Conservation (phyloP, 2,797 vertebrate genomes). For the Xerus rutilus region DNA sequence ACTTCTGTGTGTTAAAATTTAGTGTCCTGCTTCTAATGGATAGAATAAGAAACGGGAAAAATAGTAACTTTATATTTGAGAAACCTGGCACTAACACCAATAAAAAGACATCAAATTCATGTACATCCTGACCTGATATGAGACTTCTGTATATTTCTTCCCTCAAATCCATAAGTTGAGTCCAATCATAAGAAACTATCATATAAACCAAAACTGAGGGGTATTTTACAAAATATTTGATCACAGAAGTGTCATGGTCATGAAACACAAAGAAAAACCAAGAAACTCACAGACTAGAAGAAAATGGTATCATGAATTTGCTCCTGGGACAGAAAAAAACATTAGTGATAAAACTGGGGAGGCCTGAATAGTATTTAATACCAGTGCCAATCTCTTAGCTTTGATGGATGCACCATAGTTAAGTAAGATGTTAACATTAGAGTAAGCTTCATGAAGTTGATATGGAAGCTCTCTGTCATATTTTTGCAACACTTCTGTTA, state of each 20-base stretch:
- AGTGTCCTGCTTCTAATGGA: neutral
- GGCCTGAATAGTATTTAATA: neutral
- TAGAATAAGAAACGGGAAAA: neutral
- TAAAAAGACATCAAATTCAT: neutral
- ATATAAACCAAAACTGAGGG: neutral
- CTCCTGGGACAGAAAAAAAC: neutral
- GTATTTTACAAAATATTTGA: neutral
- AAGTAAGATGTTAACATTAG: neutral
- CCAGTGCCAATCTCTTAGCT: neutral
- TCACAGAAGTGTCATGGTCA: neutral
- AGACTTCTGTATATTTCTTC: neutral
- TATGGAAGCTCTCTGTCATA: neutral
- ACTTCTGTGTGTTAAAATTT: neutral
- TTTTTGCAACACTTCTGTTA: neutral
- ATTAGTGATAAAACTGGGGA: neutral
- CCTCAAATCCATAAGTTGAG: neutral
- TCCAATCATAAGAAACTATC: neutral
- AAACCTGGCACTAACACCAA: neutral
- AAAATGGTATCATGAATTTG: neutral
- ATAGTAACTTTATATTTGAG: neutral
- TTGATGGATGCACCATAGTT: neutral
- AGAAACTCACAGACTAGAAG: neutral
- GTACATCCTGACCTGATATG: neutral
- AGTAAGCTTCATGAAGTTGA: neutral
- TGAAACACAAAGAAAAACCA: neutral